Base-by-base conservation (phyloP, 2,113 vertebrate genomes). In the Nestor notabilis region DNA sequence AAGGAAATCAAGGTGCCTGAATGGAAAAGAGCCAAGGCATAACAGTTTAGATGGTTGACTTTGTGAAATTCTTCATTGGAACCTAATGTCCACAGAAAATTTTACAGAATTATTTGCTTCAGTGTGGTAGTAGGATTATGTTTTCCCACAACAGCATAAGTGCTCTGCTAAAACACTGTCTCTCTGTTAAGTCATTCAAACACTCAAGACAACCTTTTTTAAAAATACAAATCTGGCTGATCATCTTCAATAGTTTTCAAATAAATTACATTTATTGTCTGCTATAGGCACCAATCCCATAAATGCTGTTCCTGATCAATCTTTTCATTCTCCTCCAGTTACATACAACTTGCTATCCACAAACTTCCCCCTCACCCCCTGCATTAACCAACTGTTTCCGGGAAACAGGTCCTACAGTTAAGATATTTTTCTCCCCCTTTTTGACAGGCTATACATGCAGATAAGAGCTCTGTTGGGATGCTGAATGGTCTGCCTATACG, bases 381-480 rank as follows among this genome's bases (percentile, higher is more conserved):
- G 11, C 39, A 39, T 83, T 86, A 89, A 89, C 89, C 66, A 88
- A 89, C 65, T 69, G n/a, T 83, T 93, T 94, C 43, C 91, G 43
- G n/a, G 56, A 70, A 96, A 96, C 71, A 93, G 91, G 55, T 75
- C 87, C 88, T 77, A 41, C 27, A 95, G 31, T 70, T 11, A 56
- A 63, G 56, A 56, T 96, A 92, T 97, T 96, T 87, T 91, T 93
- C 95, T 95, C 56, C 58, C 41, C 49, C 52, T 90, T 85, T 96
- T 93, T 97, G 97, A 98, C 95, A 97, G 92, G 69, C 89, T 89
- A 87, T 97, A 95, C 87, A 91, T 8, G 58, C 96, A 97, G 97
- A 97, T 98, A 98, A 98, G 96, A 97, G 94, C 83, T 88, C 90
- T 96, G 95, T 95, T 95, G 96, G 85, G 95, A 95, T 97, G 89